Base-by-base conservation (phyloP, 2,888 invertebrate species). In the Timema podura region DNA sequence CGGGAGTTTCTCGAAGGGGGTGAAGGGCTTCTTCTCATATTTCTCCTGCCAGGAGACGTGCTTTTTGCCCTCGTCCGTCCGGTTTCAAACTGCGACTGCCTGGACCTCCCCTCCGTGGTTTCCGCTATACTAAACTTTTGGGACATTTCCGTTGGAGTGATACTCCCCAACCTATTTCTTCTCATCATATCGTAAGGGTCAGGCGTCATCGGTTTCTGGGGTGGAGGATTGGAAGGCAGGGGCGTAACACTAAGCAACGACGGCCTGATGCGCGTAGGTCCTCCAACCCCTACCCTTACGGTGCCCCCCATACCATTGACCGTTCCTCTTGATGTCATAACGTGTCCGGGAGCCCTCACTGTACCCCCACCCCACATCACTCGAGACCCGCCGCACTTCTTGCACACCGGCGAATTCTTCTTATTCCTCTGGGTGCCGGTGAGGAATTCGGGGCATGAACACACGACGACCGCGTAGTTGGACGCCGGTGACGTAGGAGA, bases 111-210 rank as follows among this genome's bases (percentile, higher is more conserved):
- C 9, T 13, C 54, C 13, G 44, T 6, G 51, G n/a, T 45, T 45
- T 15, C 66, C 16, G n/a, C n/a, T 9, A 30, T 48, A 8, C 44
- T 57, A 30, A 30, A 64, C 11, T 48, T 7, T 8, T 11, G 15
- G 9, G 64, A 13, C 13, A 30, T 15, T 48, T 67, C 64, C 16
- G 45, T 70, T 13, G 48, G 16, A 16, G 67, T 73, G 15, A 72
- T 66, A 11, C 67, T 69, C 3, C 73, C 73, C 59, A 93, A 80
- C 71, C 93, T 85, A 75, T 88, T 91, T 74, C 92, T 86, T 77
- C 93, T 85, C 90, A 93, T 91, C 75, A 91, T 85, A 80, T 93
- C 92, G 81, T 93, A 93, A 0, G 93, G 93, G 81, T 93, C 91
- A 16, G 83, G 76, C 45, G 85, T 61, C 16, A 82, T 71, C 83